Percentiles rank a stretch among this genome's conserved stretches.
Conservation (phyloP, 2,797 vertebrate species). For the Oreochromis mossambicus region DNA sequence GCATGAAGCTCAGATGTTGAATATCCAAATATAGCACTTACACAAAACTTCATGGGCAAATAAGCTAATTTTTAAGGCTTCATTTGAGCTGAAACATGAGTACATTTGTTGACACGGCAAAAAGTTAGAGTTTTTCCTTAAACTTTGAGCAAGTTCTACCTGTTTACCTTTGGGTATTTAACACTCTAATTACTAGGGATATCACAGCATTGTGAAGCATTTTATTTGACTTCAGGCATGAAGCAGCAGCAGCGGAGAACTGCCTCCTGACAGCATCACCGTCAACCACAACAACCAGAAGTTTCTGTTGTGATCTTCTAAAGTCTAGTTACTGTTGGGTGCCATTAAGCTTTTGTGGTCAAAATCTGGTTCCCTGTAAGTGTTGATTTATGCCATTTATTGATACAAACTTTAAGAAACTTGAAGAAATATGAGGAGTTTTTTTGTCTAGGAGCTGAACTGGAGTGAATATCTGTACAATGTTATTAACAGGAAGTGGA, state of each 20-base stretch:
- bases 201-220: background rate
- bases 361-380: background rate
- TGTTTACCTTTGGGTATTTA: background rate
- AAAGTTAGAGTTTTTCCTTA: background rate
- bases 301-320: background rate
- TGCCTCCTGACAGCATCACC: background rate
- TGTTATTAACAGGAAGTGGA: background rate
- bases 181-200: background rate
- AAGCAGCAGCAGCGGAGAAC: background rate
- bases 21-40: background rate
- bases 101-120: background rate
- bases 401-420: background rate
- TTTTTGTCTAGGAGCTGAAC: background rate
- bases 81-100: background rate
- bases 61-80: background rate
- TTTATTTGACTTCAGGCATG: background rate
- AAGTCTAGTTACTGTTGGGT: background rate
- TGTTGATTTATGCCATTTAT: background rate
- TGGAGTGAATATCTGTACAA: background rate
- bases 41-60: background rate
- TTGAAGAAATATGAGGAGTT: fast-evolving
- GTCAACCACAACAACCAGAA: background rate
- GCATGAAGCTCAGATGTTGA: background rate
- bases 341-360: background rate
- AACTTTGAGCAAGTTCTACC: background rate